Evolutionary conservation across 1,140 invertebrate species (phyloP).

Genomic region (Amyelois transitella): DNA sequence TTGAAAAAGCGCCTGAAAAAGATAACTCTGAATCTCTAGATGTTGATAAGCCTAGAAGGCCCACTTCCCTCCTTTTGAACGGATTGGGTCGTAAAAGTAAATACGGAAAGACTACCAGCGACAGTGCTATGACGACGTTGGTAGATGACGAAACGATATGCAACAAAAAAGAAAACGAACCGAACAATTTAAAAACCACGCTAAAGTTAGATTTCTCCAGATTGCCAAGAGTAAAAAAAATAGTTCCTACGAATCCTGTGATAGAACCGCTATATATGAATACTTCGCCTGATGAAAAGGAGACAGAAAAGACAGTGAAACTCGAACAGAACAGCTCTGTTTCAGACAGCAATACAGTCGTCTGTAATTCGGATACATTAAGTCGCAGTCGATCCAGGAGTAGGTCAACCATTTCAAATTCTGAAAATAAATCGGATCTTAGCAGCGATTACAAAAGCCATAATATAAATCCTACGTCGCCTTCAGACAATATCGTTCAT

Average conservation of each 20-base stretch:
- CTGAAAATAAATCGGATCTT: slow-evolving; percentile 53
- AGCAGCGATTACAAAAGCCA: slow-evolving; percentile 35
- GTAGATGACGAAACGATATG: slow-evolving; percentile 37
- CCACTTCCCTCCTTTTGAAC: slow-evolving; percentile 67
- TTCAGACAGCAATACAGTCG: slow-evolving; percentile 36
- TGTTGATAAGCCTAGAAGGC: slow-evolving; percentile 64
- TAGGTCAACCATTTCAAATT: slow-evolving; percentile 56
- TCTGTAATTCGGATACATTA: slow-evolving; percentile 47
- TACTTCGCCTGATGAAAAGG: slow-evolving; percentile 44
- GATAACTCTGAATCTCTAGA: slow-evolving; percentile 21
- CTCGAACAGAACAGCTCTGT: slow-evolving; percentile 63
- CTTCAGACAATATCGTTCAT: slow-evolving; percentile 29
- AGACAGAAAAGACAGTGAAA: slow-evolving; percentile 48
- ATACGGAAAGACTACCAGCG: slow-evolving; percentile 49
- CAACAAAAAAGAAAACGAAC: slow-evolving; percentile 51
- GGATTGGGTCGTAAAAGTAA: slow-evolving; percentile 62
- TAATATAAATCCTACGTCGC: slow-evolving; percentile 36
- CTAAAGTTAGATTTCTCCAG: slow-evolving; percentile 82
- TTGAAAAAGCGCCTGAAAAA: slow-evolving; percentile 23
- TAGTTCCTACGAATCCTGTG: slow-evolving; percentile 71
- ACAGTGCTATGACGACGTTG: slow-evolving; percentile 33
- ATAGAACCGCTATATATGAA: slow-evolving; percentile 67
- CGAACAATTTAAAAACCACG: slow-evolving; percentile 67
- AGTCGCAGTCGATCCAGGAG: slow-evolving; percentile 59
- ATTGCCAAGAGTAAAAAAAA: slow-evolving; percentile 75